phyloP scores from a whole-genome alignment of 1,140 invertebrate species.

The Neodiprion lecontei region DNA sequence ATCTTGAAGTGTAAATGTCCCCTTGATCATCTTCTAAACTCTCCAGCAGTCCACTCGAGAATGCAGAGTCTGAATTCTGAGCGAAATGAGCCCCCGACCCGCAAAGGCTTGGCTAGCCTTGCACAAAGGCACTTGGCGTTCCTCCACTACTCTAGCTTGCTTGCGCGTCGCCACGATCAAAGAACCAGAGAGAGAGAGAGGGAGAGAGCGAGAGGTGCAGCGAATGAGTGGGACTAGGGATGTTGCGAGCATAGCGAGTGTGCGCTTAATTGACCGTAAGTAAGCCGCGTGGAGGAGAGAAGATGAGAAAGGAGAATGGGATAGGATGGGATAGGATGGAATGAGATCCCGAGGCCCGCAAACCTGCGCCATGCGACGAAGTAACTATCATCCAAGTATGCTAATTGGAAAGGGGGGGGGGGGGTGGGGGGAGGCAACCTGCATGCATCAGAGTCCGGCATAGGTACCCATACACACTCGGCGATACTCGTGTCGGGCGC shows the following conservation, averaged over 20 bases:
- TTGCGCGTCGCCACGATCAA: too few species aligned
- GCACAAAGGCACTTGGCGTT: too few species aligned
- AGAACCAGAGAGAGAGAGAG: too few species aligned
- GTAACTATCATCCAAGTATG: neutral
- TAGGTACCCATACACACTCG: neutral
- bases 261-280: conserved; percentile 2
- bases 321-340: too few species aligned
- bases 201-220: neutral
- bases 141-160: too few species aligned
- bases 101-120: too few species aligned
- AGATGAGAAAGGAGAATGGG: neutral
- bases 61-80: too few species aligned
- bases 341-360: too few species aligned
- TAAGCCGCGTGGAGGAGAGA: neutral
- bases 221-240: neutral
- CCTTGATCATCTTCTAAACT: too few species aligned
- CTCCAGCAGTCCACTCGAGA: too few species aligned
- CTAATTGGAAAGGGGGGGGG: neutral
- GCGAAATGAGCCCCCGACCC: too few species aligned
- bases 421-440: neutral
- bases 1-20: too few species aligned
- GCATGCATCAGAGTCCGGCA: neutral
- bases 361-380: neutral
- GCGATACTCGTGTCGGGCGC: neutral
- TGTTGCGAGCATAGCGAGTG: neutral